Conservation (phyloP, 1,140 invertebrate species). For the Drosophila prosaltans region DNA sequence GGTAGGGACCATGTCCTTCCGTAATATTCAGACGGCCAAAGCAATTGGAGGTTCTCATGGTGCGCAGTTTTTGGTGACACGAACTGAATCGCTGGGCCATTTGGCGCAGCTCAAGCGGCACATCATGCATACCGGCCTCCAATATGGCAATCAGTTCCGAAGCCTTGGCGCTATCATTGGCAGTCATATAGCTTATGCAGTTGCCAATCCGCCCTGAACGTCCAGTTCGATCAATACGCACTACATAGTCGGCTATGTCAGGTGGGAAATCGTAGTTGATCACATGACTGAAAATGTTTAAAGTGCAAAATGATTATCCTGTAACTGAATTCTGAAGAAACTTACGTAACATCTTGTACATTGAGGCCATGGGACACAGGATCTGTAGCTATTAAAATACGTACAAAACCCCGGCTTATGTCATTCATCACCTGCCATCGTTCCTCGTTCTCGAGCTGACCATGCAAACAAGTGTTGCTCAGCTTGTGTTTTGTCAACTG, state of each 20-base stretch:
- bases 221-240: conserved; percentile 97
- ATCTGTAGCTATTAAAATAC: conserved; percentile 98
- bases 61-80: background rate
- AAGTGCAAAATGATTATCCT: background rate
- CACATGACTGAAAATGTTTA: conserved; percentile 86
- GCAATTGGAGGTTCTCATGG: background rate
- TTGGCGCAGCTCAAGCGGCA: conserved; percentile 84
- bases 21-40: background rate
- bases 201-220: background rate
- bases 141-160: conserved; percentile 95
- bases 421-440: conserved; percentile 88
- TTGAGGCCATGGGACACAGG: conserved; percentile 97
- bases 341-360: conserved; percentile 94
- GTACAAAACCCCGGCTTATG: conserved; percentile 94
- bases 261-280: conserved; percentile 97
- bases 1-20: background rate
- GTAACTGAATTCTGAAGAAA: background rate
- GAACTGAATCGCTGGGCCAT: background rate
- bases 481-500: conserved; percentile 93
- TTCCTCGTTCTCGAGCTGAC: background rate
- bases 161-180: conserved; percentile 96
- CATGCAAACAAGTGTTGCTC: conserved; percentile 94
- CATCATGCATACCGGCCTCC: conserved; percentile 96
- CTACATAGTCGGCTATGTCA: conserved; percentile 97
- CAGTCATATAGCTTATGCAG: conserved; percentile 98